Evolutionary conservation across 2,888 invertebrate genomes (phyloP).

Genomic region (Coelogynopora nodosa): DNA sequence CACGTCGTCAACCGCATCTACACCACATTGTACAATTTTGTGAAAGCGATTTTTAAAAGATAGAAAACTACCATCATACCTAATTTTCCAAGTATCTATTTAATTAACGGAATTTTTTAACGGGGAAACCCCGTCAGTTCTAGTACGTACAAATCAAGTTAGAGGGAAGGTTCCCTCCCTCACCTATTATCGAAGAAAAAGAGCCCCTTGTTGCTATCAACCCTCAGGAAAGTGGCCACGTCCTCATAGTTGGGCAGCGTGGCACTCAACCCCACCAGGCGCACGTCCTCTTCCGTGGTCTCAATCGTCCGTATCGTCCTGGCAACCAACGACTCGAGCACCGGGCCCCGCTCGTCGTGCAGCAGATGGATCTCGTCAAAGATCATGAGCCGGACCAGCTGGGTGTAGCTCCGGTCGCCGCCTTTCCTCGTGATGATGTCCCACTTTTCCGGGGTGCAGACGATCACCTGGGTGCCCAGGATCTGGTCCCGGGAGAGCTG

Average conservation of each 20-base stretch:
- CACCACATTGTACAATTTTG: too few species aligned
- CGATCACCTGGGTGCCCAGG: slow-evolving; percentile 86
- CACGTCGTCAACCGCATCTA: too few species aligned
- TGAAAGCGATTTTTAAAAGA: too few species aligned
- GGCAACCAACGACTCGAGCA: slow-evolving; percentile 92
- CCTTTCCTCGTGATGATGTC: slow-evolving; percentile 92
- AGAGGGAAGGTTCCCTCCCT: too few species aligned
- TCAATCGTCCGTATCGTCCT: slow-evolving; percentile 79
- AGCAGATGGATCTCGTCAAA: slow-evolving; percentile 89
- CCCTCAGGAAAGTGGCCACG: slow-evolving; percentile 85
- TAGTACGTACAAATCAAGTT: too few species aligned
- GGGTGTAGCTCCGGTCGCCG: slow-evolving; percentile 56
- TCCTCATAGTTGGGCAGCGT: slow-evolving; percentile 95
- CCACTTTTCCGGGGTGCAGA: slow-evolving; percentile 99
- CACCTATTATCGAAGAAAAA: slow-evolving; percentile 78
- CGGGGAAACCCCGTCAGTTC: too few species aligned
- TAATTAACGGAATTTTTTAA: too few species aligned
- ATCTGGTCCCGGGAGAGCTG: slow-evolving; percentile 89
- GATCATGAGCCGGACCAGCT: slow-evolving; percentile 69
- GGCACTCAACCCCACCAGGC: slow-evolving; percentile 92
- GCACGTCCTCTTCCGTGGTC: slow-evolving; percentile 73
- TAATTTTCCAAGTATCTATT: too few species aligned
- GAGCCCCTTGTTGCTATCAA: slow-evolving; percentile 80
- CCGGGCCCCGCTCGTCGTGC: slow-evolving; percentile 93
- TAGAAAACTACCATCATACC: too few species aligned